Conservation (phyloP, 1,140 invertebrate genomes). For the Charaxes varanes region DNA sequence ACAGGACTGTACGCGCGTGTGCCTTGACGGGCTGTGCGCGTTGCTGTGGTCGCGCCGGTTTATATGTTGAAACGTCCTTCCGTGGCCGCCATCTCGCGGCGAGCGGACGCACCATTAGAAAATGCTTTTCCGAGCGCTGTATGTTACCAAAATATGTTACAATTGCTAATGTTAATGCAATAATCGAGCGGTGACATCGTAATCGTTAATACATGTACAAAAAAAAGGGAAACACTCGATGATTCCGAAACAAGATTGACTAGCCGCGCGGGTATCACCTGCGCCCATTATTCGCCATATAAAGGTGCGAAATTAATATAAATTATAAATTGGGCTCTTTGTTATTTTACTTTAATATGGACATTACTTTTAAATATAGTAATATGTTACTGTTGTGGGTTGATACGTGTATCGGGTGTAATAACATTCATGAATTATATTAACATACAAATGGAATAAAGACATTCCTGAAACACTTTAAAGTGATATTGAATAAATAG, state of each 20-base stretch:
- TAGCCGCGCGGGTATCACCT: slow-evolving; percentile 19
- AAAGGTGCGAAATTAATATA: slow-evolving; percentile 21
- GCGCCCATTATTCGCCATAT: slow-evolving; percentile 16
- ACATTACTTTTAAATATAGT: background rate
- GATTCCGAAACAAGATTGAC: slow-evolving; percentile 16
- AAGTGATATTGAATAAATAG: no score
- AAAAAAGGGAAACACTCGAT: slow-evolving; percentile 10
- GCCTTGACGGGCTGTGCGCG: slow-evolving; percentile 49
- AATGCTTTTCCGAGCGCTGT: slow-evolving; percentile 40
- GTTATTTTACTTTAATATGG: background rate
- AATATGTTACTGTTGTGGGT: slow-evolving; percentile 1
- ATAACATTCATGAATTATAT: background rate
- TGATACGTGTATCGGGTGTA: background rate
- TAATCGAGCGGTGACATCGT: slow-evolving; percentile 1
- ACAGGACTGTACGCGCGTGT: slow-evolving; percentile 40
- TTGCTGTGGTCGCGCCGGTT: slow-evolving; percentile 33
- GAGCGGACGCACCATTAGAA: slow-evolving; percentile 41
- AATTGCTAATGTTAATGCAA: slow-evolving; percentile 5
- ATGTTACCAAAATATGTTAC: slow-evolving; percentile 11
- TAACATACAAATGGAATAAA: no score
- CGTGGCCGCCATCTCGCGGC: slow-evolving; percentile 47
- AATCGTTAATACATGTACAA: slow-evolving; percentile 3
- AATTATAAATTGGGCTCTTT: slow-evolving; percentile 11
- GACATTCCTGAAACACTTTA: no score
- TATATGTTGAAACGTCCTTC: slow-evolving; percentile 54